Evolutionary conservation across 1,140 invertebrate genomes (phyloP), one percentile per base, ranked within the genome.

Genomic region (Gryon sp.): DNA sequence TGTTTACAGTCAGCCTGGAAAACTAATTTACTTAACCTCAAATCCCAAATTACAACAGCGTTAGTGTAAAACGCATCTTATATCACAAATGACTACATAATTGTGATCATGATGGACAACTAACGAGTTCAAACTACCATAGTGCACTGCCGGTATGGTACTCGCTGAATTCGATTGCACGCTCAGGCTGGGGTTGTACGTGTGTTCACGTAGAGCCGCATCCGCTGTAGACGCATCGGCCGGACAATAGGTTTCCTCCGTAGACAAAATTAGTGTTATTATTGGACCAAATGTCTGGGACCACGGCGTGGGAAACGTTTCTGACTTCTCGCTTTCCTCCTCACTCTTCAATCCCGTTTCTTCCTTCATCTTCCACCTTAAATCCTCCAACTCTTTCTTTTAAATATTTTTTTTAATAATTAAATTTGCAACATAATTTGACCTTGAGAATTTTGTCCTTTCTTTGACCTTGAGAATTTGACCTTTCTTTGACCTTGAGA

Each of bases 251-350:
- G 81, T 85, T 87, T 86, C 84, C 84, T 84, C 81, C 80, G 81
- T 83, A 82, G 82, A 84, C 82, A 69, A 85, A 86, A 87, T 87
- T 84, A 86, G 84, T 87, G 81, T 87, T 87, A 87, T 87, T 87
- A 87, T 86, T 86, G 84, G 84, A 84, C 86, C 84, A 86, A 87
- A 87, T 87, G 85, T 86, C 84, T 83, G 83, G 80, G 76, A 72
- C 76, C 77, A 75, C 53, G 80, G 78, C 81, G 80, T 87, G 86
- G 86, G 83, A 84, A 86, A 83, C 70, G 41, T 80, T 83, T 85
- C 79, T 78, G 57, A 46, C 55, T 74, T 63, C 50, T 72, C 74
- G n/a, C 52, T 55, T 57, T 43, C 16, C 15, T 48, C 60, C 62
- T 57, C 66, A 59, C 16, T 22, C 15, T 9, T 52, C 18, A 62